Conservation (phyloP, 1,140 invertebrate species). For the Drosophila oshimai region DNA sequence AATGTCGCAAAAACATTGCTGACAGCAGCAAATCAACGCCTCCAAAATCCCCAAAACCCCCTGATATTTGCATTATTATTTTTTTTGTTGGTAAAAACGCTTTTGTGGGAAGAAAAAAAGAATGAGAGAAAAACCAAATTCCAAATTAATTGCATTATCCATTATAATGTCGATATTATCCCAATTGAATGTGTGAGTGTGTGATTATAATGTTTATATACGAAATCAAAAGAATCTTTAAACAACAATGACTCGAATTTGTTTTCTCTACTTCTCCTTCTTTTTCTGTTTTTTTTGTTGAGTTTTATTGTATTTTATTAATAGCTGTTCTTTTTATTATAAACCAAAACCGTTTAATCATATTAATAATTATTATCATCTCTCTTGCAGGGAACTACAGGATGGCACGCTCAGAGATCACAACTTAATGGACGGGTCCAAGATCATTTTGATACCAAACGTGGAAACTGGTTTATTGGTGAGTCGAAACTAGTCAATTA, state of each 20-base stretch:
- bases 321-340: neutral
- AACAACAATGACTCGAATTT: neutral
- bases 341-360: neutral
- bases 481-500: constrained; percentile 83
- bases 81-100: neutral
- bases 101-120: neutral
- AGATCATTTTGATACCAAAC: constrained; percentile 94
- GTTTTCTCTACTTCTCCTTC: neutral
- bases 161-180: constrained; percentile 22
- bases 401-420: constrained; percentile 94
- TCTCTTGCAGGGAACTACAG: constrained; percentile 90
- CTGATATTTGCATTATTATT: neutral
- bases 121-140: constrained; percentile 2
- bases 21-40: constrained; percentile 48
- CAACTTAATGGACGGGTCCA: constrained; percentile 92
- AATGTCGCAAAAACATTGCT: constrained; percentile 57
- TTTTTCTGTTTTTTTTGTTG: neutral
- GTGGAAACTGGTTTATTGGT: constrained; percentile 97
- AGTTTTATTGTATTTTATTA: neutral
- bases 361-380: neutral
- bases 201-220: constrained; percentile 27
- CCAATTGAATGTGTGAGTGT: neutral
- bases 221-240: constrained; percentile 1
- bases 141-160: constrained; percentile 48
- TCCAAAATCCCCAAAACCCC: neutral